Evolutionary conservation across 2,888 invertebrate species (phyloP).

Genomic region (Alloscopus bannaensis): DNA sequence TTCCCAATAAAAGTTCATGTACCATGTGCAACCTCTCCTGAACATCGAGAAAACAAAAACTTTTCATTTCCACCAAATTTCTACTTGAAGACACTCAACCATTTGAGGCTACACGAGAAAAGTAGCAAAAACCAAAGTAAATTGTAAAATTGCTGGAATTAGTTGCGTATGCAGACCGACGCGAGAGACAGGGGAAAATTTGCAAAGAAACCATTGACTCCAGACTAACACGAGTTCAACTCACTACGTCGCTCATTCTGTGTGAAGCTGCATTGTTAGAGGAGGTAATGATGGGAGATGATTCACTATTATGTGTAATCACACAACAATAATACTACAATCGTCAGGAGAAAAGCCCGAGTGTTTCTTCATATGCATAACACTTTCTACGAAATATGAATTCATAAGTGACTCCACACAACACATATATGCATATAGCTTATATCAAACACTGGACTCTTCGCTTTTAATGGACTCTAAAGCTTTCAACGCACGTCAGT

Average conservation of each 20-base stretch:
- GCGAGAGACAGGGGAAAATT: conserved; percentile 29
- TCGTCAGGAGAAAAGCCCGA: conserved; percentile 12
- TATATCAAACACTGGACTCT: no score
- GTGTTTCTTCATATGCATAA: neutral
- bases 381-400: neutral
- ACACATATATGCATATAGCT: neutral
- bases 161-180: conserved; percentile 60
- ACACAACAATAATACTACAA: conserved; percentile 51
- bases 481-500: neutral
- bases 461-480: no score
- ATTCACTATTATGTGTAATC: conserved; percentile 60
- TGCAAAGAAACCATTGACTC: neutral
- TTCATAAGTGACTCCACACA: neutral
- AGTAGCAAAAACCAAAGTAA: conserved; percentile 31
- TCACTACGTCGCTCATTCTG: neutral
- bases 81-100: no score
- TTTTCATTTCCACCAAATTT: no score
- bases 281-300: conserved; percentile 51
- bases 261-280: conserved; percentile 26
- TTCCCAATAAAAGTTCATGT: conserved; percentile 1
- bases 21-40: no score
- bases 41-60: no score
- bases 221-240: neutral
- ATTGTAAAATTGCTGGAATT: conserved; percentile 61
- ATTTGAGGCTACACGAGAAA: conserved; percentile 13